Evolutionary conservation across 35 echinoderm and acorn worm species (phyloP), one percentile per base, ranked within the genome.

Genomic region (Apostichopus japonicus): DNA sequence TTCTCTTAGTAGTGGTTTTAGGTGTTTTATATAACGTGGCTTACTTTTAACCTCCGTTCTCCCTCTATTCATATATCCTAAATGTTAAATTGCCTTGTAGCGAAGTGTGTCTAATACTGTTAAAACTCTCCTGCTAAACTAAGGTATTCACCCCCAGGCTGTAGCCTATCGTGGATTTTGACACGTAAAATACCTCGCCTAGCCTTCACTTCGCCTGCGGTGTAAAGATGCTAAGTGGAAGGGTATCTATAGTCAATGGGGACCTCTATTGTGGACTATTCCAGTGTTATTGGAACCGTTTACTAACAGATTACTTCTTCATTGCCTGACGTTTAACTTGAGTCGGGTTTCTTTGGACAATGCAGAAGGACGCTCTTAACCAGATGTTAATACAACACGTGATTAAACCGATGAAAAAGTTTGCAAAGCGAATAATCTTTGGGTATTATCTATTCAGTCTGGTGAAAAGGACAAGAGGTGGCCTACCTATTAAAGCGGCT

Each of bases 81-180:
- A 75, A 84, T 51, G 54, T 57, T 84, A 2, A 17, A 54, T 53
- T 83, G 55, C 81, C 81, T 84, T 24, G 16, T 84, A 84, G 81
- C 81, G 56, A 84, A 84, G 54, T 84, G 81, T 84, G 81, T 84
- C 56, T 58, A 84, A 84, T 84, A 84, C 81, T 57, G 55, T 84
- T 23, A 84, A 57, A 84, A 84, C 81, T 58, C 81, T 84, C 6
- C 21, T 84, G 56, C 81, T 84, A 57, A 84, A 84, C 81, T 57
- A 84, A 84, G 53, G 54, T 17, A 84, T 84, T 84, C 56, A 84
- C 81, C 81, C 81, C 56, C 81, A 54, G 81, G 81, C 17, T 75
- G 71, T 51, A 84, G 81, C 81, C 81, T 84, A 84, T 57, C 81
- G 81, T 84, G 81, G 81, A 58, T 84, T 84, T 84, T 55, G 81